phyloP scores from a whole-genome alignment of 2,113 vertebrate species.

The Thermophis baileyi region DNA sequence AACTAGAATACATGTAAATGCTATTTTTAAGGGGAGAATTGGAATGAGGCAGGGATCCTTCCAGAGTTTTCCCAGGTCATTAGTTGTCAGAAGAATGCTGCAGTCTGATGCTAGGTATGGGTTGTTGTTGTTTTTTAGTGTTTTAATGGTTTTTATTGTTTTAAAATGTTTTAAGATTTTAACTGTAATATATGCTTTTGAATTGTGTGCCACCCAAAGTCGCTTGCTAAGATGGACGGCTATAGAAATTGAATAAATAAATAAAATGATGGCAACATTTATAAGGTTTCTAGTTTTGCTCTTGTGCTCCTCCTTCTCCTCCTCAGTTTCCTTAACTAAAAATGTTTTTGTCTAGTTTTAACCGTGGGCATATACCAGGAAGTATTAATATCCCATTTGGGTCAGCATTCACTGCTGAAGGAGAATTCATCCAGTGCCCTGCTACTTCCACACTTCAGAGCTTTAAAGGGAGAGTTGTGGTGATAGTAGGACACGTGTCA shows the following conservation, averaged over 20 bases:
- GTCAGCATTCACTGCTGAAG: constrained; percentile 78
- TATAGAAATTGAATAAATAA: neutral
- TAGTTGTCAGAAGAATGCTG: neutral
- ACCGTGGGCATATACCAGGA: constrained; percentile 89
- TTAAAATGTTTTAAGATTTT: neutral
- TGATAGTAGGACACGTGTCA: constrained; percentile 83
- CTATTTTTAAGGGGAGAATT: too few relatives aligned
- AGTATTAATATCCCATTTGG: constrained; percentile 90
- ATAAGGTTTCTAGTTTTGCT: neutral
- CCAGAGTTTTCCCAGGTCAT: neutral
- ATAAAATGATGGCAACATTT: neutral
- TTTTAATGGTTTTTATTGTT: neutral
- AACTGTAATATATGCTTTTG: neutral
- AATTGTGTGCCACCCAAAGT: neutral
- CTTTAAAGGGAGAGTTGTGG: constrained; percentile 89
- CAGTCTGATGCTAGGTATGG: neutral
- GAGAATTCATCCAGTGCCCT: constrained; percentile 83
- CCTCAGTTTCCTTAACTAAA: constrained; percentile 70
- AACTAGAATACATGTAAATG: neutral
- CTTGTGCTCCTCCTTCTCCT: neutral
- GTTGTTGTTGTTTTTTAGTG: neutral
- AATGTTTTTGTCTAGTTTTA: constrained; percentile 73
- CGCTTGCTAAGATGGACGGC: neutral
- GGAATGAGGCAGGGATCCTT: too few relatives aligned
- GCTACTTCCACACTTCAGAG: constrained; percentile 76